A percentile compares a stretch with the other conserved stretches of the same genome.
These are phyloP conservation scores for Podocnemis expansa DNA, from an alignment of 2,113 vertebrate species.

Conservation along the genomic window DNA sequence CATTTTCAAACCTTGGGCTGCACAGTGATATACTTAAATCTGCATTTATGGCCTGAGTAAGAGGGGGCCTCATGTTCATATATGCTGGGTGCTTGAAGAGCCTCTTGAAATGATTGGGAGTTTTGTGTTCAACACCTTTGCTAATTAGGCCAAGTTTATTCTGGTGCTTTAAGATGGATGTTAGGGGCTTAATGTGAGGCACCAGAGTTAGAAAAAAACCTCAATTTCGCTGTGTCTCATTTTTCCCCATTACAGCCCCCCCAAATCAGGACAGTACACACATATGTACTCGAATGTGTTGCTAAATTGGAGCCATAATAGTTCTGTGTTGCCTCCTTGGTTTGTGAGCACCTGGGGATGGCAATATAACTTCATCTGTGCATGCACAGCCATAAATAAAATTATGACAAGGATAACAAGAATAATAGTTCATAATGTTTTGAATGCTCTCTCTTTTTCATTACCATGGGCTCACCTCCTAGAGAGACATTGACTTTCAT, in stretches of 20 bases:
- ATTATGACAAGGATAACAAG: background rate
- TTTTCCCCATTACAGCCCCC: background rate
- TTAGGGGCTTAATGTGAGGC: background rate
- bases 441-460: background rate
- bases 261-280: background rate
- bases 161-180: background rate
- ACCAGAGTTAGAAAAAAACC: background rate
- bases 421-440: background rate
- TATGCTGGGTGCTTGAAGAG: background rate
- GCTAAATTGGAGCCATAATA: background rate
- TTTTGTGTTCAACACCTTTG: background rate
- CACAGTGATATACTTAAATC: background rate
- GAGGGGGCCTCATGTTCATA: background rate
- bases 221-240: background rate
- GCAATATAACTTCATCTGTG: background rate
- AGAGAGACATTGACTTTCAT: background rate
- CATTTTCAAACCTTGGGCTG: background rate
- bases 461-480: background rate
- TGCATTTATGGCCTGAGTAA: background rate
- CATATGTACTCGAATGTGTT: background rate
- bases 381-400: fast-evolving
- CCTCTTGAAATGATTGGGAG: background rate
- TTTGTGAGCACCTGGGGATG: background rate
- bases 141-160: background rate
- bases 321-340: background rate